Percentiles rank a stretch among this genome's conserved stretches.
Evolutionary conservation across 1,140 invertebrate species (phyloP).

Genomic region (Caerostris darwini): DNA sequence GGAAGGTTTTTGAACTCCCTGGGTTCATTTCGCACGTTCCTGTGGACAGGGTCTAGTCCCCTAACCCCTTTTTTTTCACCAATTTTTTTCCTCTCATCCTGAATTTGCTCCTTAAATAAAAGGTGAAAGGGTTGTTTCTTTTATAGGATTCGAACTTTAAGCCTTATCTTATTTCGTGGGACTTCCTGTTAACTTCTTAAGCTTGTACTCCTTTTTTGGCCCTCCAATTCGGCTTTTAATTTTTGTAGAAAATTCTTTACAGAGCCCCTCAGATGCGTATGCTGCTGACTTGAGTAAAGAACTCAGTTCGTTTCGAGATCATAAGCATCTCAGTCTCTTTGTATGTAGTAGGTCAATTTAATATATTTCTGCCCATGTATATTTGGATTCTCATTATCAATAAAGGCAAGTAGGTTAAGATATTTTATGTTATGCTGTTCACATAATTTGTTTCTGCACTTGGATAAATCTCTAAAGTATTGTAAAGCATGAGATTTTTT

Average conservation of each 20-base stretch:
- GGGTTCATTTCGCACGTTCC: slow-evolving; percentile 41
- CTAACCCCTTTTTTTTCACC: background rate
- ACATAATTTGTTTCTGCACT: no score
- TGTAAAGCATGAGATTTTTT: no score
- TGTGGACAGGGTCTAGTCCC: background rate
- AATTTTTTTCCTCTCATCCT: background rate
- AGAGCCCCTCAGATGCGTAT: background rate
- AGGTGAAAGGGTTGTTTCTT: background rate
- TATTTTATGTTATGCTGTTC: no score
- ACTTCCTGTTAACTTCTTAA: slow-evolving; percentile 24
- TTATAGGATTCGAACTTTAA: background rate
- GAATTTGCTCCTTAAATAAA: background rate
- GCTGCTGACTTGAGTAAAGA: background rate
- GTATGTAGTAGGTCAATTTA: no score
- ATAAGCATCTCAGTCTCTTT: no score
- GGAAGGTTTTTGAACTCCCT: slow-evolving; percentile 25
- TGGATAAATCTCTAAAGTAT: no score
- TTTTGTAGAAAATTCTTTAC: background rate
- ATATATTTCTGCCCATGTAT: no score
- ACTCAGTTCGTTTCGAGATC: background rate
- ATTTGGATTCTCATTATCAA: no score
- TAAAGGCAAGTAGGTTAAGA: no score
- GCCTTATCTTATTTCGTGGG: background rate
- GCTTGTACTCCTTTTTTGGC: background rate
- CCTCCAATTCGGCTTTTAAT: background rate